Evolutionary conservation across 2,797 vertebrate species (phyloP), one percentile per base, ranked within the genome.

Genomic region (Epinephelus malabaricus): DNA sequence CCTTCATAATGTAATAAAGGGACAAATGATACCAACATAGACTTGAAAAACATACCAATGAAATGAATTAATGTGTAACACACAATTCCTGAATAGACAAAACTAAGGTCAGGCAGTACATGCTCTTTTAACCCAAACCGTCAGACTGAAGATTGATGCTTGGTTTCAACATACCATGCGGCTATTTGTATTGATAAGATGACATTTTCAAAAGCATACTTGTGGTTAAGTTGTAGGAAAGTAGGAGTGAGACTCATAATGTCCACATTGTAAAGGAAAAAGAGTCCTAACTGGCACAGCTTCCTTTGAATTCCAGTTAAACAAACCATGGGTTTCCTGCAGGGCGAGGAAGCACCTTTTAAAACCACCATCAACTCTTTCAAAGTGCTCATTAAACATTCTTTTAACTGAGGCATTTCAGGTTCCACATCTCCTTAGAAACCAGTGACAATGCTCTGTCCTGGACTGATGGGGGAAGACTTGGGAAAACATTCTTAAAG

Each of bases 361-460:
- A 46, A 72, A 78, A 61, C 13, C 23, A 5, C 54, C 67, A 14
- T 21, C 21, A 15, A 1, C 27, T 5, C 21, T 5, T 38, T 64
- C 30, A 69, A 81, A 69, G 21, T 2, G 54, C 59, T 62, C 53
- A 14, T 70, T 80, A 80, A 89, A 80, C 23, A 5, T 23, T 46
- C 49, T 12, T 50, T 74, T 61, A 60, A 77, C 21, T 30, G 1
- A 3, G 21, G 27, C 56, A 49, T n/a, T 15, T 59, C 50, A 63
- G 34, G 2, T 34, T 9, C 69, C 38, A 60, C 43, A 1, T 70
- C 66, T 69, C 69, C 66, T 30, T 1, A 30, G 65, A 69, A 65
- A 80, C 68, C 0, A 0, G 0, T 1, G 8, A 69, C 75, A 69
- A 55, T 1, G 47, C 23, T 25, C 43, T 1, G 49, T 66, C 74